Evolutionary conservation across 2,888 invertebrate species (phyloP), one percentile per base, ranked within the genome.

Genomic region (Perithous albicinctus): DNA sequence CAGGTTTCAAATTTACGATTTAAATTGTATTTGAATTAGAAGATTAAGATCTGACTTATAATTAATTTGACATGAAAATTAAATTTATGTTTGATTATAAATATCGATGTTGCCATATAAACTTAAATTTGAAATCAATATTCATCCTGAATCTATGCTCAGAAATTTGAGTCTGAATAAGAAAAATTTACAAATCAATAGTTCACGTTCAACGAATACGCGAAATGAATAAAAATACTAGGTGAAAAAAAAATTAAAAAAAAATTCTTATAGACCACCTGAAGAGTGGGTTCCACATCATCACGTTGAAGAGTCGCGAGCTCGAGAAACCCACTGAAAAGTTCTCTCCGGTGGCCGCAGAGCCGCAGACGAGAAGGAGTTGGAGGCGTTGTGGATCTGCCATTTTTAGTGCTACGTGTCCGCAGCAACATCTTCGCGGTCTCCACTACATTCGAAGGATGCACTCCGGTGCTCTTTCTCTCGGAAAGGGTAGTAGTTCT

Each of bases 401-500:
- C 59, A 72, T 72, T 72, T 72, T 72, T 46, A 72, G 72, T n/a
- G 43, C 29, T 43, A 59, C 59, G 59, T n/a, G n/a, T 59, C 43
- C 18, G 29, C 59, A 41, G 23, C 59, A 59, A 59, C 72, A 56
- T 59, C 72, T 72, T 32, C 8, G 72, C 59, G 72, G 72, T 72
- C 43, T 56, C 15, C 41, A 8, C 10, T 26, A 26, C 38, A 18
- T 6, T 43, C 43, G 4, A 29, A 56, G n/a, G n/a, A n/a, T n/a
- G 41, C 29, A 18, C 54, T 56, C 29, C 72, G 64, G 15, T 59
- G 18, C 48, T 72, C 56, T 46, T 38, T 59, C 46, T 32, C 72
- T 72, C 43, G 59, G 29, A 72, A 72, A 72, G 72, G 72, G 59
- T 72, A 41, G 72, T 23, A 72, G 72, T 41, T 59, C 59, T 43